Conservation (phyloP, 2,888 invertebrate species). For the Chalcosyrphus nemorum region DNA sequence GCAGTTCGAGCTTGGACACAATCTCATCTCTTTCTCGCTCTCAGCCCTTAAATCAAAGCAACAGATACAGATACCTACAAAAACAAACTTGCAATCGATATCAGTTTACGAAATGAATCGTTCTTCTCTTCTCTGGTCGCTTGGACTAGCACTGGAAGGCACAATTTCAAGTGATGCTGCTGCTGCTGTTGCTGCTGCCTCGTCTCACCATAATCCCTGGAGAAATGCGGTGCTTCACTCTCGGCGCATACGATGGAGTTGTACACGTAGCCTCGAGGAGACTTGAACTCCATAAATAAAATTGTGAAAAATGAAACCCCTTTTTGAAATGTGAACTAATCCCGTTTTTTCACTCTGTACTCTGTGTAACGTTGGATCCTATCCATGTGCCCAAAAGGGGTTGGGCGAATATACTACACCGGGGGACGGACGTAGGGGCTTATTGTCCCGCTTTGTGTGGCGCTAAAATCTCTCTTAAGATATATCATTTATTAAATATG, state of each 20-base stretch:
- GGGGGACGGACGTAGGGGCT: constrained; percentile 1
- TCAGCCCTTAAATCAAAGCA: constrained; percentile 38
- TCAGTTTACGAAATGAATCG: constrained; percentile 56
- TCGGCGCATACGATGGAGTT: constrained; percentile 54
- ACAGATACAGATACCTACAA: constrained; percentile 7
- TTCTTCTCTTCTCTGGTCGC: constrained; percentile 14
- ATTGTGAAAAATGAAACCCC: constrained; percentile 68
- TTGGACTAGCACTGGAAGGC: neutral
- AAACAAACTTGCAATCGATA: constrained; percentile 57
- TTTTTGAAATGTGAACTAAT: constrained; percentile 67
- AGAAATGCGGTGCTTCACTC: constrained; percentile 41
- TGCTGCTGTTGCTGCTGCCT: no score
- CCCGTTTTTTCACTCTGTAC: constrained; percentile 42
- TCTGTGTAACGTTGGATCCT: constrained; percentile 6
- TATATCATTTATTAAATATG: constrained; percentile 73
- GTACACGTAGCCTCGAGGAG: constrained; percentile 52
- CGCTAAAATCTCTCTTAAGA: constrained; percentile 69
- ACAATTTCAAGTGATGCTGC: constrained; percentile 23
- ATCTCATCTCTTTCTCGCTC: constrained; percentile 12
- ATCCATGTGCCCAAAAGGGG: neutral
- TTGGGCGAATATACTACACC: no score
- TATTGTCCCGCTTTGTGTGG: constrained; percentile 68
- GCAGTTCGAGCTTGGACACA: neutral
- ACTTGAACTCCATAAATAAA: constrained; percentile 71
- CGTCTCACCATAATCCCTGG: constrained; percentile 64